These are phyloP conservation scores for Oxyruncus cristatus DNA, from an alignment of 2,113 vertebrate genomes.

Conservation along the genomic window DNA sequence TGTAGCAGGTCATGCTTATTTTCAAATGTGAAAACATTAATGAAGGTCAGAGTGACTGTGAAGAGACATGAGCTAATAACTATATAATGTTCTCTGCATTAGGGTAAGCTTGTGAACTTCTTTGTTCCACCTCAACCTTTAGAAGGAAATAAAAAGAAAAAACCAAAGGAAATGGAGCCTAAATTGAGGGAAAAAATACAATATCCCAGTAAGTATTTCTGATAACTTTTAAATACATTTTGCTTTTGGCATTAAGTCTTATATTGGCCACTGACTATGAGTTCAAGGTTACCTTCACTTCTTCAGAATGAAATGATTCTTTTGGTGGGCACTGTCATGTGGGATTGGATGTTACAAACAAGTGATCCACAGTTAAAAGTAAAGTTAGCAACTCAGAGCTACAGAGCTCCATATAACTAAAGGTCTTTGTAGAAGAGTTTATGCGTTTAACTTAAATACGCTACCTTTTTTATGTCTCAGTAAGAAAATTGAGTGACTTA, in stretches of 20 bases:
- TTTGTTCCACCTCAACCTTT: slow-evolving; percentile 88
- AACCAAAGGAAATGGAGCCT: slow-evolving; percentile 67
- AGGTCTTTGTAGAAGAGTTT: not conserved
- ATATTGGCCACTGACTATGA: not conserved
- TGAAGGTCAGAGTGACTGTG: not conserved
- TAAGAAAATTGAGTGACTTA: not conserved
- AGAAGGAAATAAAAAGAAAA: slow-evolving; percentile 74
- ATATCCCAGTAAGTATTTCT: slow-evolving; percentile 83
- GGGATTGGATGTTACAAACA: not conserved
- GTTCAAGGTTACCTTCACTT: not conserved
- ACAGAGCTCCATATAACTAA: not conserved
- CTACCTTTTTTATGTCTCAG: not conserved
- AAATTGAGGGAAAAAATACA: slow-evolving; percentile 87
- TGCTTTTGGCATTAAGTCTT: not conserved
- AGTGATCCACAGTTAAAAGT: not conserved
- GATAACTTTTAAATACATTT: not conserved
- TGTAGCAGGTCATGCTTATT: not conserved
- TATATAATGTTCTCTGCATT: slow-evolving; percentile 44
- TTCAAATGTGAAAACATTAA: not conserved
- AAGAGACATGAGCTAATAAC: not conserved
- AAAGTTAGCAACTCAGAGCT: not conserved
- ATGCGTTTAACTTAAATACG: not conserved
- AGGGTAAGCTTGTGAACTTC: slow-evolving; percentile 92
- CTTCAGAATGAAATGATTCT: not conserved
- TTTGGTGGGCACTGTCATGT: not conserved